Conservation (phyloP, 2,113 vertebrate genomes). For the Archilochus colubris region DNA sequence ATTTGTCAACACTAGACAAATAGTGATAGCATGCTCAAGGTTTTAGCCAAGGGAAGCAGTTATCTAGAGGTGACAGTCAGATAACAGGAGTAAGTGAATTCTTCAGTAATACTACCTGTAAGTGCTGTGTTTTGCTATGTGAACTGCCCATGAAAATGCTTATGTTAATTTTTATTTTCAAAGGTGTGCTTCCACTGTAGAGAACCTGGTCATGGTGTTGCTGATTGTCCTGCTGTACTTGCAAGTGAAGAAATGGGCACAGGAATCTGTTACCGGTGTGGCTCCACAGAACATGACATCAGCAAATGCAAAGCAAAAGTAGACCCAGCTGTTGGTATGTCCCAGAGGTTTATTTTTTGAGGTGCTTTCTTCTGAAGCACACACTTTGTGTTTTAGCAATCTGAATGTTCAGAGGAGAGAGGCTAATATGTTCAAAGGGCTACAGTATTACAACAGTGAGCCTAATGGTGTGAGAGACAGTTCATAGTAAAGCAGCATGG, state of each 20-base stretch:
- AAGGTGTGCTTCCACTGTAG: slow-evolving; percentile 97
- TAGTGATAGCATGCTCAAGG: no score
- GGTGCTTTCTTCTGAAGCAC: not conserved
- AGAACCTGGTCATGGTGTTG: slow-evolving; percentile 91
- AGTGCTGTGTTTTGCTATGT: not conserved
- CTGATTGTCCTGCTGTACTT: slow-evolving; percentile 90
- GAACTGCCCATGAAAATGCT: not conserved
- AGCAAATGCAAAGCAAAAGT: slow-evolving; percentile 88
- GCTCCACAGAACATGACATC: slow-evolving; percentile 95
- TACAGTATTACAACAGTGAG: not conserved
- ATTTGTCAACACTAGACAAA: not conserved
- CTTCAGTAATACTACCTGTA: not conserved
- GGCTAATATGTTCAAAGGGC: not conserved
- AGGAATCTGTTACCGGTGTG: slow-evolving; percentile 94
- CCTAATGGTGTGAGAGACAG: no score
- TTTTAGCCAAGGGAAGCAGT: not conserved
- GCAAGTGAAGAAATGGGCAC: slow-evolving; percentile 88
- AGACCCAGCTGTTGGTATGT: slow-evolving; percentile 89
- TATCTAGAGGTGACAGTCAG: not conserved
- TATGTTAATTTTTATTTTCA: not conserved
- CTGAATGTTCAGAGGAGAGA: not conserved
- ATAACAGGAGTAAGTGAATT: not conserved
- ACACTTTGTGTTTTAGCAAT: not conserved
- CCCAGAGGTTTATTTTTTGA: not conserved
- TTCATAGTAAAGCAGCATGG: no score